Percentiles rank a stretch among this genome's conserved stretches.
phyloP scores from a whole-genome alignment of 2,113 vertebrate genomes.

The Saguinus imperator region DNA sequence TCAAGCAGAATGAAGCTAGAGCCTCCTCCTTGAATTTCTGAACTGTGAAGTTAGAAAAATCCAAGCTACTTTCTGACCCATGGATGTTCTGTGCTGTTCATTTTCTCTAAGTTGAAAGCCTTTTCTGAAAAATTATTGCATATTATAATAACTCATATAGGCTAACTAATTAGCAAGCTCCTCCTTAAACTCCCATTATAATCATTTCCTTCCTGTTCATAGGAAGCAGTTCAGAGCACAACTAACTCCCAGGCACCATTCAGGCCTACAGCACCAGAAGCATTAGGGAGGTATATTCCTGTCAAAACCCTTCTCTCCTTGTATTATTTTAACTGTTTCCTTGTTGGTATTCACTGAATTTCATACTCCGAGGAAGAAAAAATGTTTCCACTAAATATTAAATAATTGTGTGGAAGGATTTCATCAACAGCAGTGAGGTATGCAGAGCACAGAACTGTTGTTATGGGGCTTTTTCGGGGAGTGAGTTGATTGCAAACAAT shows the following conservation, averaged over 20 bases:
- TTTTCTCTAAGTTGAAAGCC: neutral
- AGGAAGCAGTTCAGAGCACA: neutral
- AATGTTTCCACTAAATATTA: neutral
- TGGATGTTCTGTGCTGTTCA: neutral
- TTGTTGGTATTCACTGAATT: neutral
- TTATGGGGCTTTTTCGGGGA: neutral
- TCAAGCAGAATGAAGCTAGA: neutral
- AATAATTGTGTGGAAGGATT: neutral
- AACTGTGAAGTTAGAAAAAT: neutral
- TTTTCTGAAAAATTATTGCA: neutral
- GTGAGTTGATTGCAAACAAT: neutral
- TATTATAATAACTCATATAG: accelerated
- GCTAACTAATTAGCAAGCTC: neutral
- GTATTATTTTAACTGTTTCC: neutral
- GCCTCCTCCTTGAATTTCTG: neutral
- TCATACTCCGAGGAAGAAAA: neutral
- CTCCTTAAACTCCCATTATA: neutral
- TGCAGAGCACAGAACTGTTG: neutral
- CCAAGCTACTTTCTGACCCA: neutral
- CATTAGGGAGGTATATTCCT: neutral
- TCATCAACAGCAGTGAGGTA: neutral
- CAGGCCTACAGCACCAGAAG: neutral
- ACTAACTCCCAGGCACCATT: accelerated
- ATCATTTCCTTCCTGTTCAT: no score
- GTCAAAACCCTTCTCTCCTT: neutral